These are phyloP conservation scores for Salvator merianae DNA, from an alignment of 2,113 vertebrate species.

Conservation along the genomic window DNA sequence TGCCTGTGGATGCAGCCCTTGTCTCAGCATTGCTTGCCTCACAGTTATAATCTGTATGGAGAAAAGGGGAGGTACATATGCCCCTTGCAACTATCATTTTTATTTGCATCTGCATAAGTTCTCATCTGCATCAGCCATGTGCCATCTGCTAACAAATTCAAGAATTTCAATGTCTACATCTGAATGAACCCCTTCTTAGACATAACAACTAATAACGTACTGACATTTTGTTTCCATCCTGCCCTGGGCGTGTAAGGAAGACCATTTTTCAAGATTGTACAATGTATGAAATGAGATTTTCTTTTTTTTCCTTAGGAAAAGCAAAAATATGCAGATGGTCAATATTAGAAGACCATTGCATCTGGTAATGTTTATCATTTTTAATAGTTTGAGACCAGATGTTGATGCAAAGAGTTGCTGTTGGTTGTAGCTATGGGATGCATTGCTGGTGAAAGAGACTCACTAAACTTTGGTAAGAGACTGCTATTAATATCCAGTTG, in stretches of 20 bases:
- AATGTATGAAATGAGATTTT: slow-evolving; percentile 46
- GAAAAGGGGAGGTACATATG: too few relatives aligned
- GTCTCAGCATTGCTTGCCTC: too few relatives aligned
- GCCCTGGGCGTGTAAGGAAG: slow-evolving; percentile 36
- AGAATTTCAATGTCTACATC: slow-evolving; percentile 33
- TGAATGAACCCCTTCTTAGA: slow-evolving; percentile 38
- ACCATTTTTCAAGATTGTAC: slow-evolving; percentile 47
- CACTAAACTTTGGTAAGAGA: slow-evolving; percentile 77
- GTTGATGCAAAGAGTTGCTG: slow-evolving; percentile 65
- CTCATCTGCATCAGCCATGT: slow-evolving; percentile 18
- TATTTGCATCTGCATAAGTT: slow-evolving; percentile 1
- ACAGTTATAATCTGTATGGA: too few relatives aligned
- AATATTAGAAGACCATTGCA: slow-evolving; percentile 66
- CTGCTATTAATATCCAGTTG: slow-evolving; percentile 74
- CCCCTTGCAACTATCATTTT: not conserved
- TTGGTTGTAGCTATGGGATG: slow-evolving; percentile 73
- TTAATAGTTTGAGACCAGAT: slow-evolving; percentile 81
- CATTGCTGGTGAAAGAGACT: slow-evolving; percentile 67
- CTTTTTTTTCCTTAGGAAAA: slow-evolving; percentile 69
- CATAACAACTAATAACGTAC: slow-evolving; percentile 30
- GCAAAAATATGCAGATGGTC: slow-evolving; percentile 69
- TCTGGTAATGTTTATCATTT: slow-evolving; percentile 79
- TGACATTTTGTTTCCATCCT: slow-evolving; percentile 36
- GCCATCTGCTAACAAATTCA: not conserved
- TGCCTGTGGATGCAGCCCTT: too few relatives aligned